Evolutionary conservation across 2,797 vertebrate genomes (phyloP).

Genomic region (Crossoptilon crossoptilon): DNA sequence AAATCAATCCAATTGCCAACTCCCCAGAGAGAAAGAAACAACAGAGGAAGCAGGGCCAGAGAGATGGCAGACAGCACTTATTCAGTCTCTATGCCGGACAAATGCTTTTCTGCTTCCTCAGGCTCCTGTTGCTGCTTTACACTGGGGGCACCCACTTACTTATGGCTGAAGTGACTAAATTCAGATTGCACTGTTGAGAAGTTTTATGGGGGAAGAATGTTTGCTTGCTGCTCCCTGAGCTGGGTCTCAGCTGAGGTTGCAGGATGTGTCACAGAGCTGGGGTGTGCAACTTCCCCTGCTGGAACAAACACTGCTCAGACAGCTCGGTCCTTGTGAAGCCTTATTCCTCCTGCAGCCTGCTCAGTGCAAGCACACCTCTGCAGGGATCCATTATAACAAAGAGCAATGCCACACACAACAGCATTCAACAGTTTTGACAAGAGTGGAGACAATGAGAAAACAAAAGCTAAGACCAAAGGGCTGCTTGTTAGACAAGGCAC

Average conservation of each 20-base stretch:
- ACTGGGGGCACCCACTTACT: background rate
- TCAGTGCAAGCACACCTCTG: background rate
- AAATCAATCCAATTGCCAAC: constrained; percentile 60
- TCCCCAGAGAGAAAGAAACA: constrained; percentile 62
- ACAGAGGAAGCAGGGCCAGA: constrained; percentile 54
- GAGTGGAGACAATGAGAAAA: background rate
- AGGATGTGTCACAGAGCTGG: background rate
- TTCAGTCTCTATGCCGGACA: constrained; percentile 59
- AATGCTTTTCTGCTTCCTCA: constrained; percentile 69
- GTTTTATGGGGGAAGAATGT: background rate
- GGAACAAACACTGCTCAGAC: no score
- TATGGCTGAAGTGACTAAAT: constrained; percentile 31
- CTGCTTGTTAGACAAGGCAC: background rate
- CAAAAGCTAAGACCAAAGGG: background rate
- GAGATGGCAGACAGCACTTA: constrained; percentile 56
- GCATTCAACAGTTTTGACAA: background rate
- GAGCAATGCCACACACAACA: background rate
- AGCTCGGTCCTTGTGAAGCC: fast-evolving
- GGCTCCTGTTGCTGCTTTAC: constrained; percentile 22
- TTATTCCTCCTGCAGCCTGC: background rate
- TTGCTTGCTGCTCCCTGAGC: background rate
- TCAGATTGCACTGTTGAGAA: background rate
- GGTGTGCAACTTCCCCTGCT: no score
- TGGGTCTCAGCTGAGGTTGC: background rate
- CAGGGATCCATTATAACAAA: fast-evolving